phyloP scores from a whole-genome alignment of 2,888 invertebrate genomes.

The Andrena dorsata region DNA sequence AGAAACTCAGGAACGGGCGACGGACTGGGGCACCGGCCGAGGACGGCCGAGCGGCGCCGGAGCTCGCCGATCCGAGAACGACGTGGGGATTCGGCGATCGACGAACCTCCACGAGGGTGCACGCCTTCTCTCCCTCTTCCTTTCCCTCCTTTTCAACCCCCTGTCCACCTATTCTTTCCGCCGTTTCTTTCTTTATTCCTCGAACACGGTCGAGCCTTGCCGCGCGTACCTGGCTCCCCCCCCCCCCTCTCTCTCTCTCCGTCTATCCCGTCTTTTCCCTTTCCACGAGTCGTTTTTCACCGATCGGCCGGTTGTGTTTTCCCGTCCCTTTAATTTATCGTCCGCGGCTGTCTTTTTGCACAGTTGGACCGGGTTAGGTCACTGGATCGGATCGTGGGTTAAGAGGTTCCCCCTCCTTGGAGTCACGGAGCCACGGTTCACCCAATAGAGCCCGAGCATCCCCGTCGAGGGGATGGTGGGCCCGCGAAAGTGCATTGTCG shows the following conservation, averaged over 20 bases:
- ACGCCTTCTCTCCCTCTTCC: constrained; percentile 42
- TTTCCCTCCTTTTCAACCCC: constrained; percentile 17
- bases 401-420: constrained; percentile 52
- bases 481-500: constrained; percentile 43
- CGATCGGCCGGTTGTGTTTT: constrained; percentile 44
- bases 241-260: background rate
- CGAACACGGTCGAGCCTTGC: background rate
- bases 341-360: constrained; percentile 52
- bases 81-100: constrained; percentile 72
- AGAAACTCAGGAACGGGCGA: constrained; percentile 42
- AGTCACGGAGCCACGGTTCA: constrained; percentile 50
- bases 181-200: constrained; percentile 8
- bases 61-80: constrained; percentile 69
- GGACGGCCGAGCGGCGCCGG: constrained; percentile 77
- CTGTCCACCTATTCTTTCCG: constrained; percentile 29
- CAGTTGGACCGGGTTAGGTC: constrained; percentile 64
- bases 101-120: constrained; percentile 74
- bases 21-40: constrained; percentile 66
- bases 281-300: constrained; percentile 26
- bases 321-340: constrained; percentile 60
- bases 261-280: background rate
- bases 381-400: constrained; percentile 69
- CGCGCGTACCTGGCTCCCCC: background rate
- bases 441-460: constrained; percentile 54
- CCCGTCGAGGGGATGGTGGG: constrained; percentile 18